Evolutionary conservation across 2,888 invertebrate genomes (phyloP).

Genomic region (Caenorhabditis uteleia): DNA sequence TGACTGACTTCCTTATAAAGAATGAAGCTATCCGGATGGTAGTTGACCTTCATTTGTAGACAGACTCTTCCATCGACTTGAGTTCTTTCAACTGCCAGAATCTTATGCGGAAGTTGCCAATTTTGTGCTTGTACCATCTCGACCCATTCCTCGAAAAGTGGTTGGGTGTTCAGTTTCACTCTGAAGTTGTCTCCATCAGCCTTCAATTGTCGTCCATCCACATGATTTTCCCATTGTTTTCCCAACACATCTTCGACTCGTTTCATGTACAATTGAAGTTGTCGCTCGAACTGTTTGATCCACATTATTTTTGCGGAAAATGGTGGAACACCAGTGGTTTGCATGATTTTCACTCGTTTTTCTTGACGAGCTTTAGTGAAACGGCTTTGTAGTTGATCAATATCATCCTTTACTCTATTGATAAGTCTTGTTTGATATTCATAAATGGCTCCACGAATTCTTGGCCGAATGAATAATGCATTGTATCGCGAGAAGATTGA

Average conservation of each 20-base stretch:
- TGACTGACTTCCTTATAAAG: slow-evolving; percentile 97
- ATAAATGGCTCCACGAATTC: slow-evolving; percentile 93
- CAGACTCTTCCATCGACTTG: slow-evolving; percentile 72
- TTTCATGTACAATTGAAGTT: slow-evolving; percentile 91
- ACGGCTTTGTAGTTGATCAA: slow-evolving; percentile 83
- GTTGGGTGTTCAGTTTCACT: slow-evolving; percentile 90
- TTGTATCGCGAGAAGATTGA: slow-evolving; percentile 95
- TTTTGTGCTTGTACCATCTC: slow-evolving; percentile 30
- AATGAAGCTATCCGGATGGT: slow-evolving; percentile 95
- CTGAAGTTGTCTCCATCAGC: slow-evolving; percentile 97
- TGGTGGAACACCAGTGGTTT: slow-evolving; percentile 91
- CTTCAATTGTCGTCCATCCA: slow-evolving; percentile 83
- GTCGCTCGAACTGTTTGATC: slow-evolving; percentile 91
- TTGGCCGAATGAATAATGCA: slow-evolving; percentile 95
- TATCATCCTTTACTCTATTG: slow-evolving; percentile 97
- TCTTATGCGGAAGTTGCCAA: slow-evolving; percentile 25
- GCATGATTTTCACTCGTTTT: slow-evolving; percentile 80
- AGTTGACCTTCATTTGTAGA: slow-evolving; percentile 88
- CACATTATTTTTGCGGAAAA: slow-evolving; percentile 98
- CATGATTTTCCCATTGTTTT: slow-evolving; percentile 98
- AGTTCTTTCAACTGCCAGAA: slow-evolving; percentile 33
- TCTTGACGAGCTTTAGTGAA: slow-evolving; percentile 77
- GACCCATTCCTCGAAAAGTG: slow-evolving; percentile 96
- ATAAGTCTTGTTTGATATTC: slow-evolving; percentile 99
- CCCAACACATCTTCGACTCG: slow-evolving; percentile 93